Evolutionary conservation across 2,888 invertebrate species (phyloP).

Genomic region (Panorpa germanica): DNA sequence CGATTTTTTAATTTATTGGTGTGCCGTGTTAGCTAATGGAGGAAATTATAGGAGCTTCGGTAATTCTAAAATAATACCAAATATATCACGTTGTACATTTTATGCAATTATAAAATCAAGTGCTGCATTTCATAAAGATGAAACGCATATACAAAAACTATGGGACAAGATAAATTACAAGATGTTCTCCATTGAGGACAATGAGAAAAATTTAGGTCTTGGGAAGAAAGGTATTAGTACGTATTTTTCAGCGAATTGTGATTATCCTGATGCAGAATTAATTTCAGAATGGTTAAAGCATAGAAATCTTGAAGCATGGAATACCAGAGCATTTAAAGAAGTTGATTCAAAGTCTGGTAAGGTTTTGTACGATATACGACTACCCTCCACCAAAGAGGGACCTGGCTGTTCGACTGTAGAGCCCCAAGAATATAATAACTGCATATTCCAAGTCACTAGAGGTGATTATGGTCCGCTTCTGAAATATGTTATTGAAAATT

Average conservation of each 20-base stretch:
- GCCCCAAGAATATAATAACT: slow-evolving; percentile 42
- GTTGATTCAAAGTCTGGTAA: slow-evolving; percentile 32
- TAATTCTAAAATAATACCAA: slow-evolving; percentile 86
- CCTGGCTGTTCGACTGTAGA: slow-evolving; percentile 41
- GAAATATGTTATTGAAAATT: slow-evolving; percentile 42
- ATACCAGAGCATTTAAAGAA: slow-evolving; percentile 76
- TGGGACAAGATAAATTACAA: slow-evolving; percentile 40
- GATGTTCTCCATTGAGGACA: slow-evolving; percentile 49
- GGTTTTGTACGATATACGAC: slow-evolving; percentile 46
- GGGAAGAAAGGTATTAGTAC: slow-evolving; percentile 71
- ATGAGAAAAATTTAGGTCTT: slow-evolving; percentile 55
- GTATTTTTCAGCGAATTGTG: slow-evolving; percentile 83
- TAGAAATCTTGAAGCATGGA: slow-evolving; percentile 69
- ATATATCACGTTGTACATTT: slow-evolving; percentile 41
- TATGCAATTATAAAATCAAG: slow-evolving; percentile 50
- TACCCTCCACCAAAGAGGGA: slow-evolving; percentile 52
- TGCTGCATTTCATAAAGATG: slow-evolving; percentile 39
- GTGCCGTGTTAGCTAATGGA: slow-evolving; percentile 67
- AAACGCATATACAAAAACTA: slow-evolving; percentile 36
- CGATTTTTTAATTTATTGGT: slow-evolving; percentile 73
- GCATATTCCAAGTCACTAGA: slow-evolving; percentile 49
- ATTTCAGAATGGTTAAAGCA: slow-evolving; percentile 62
- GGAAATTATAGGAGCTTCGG: slow-evolving; percentile 97
- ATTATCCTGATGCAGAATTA: slow-evolving; percentile 53
- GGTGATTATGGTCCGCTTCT: slow-evolving; percentile 70